Conservation (phyloP, 2,113 vertebrate genomes). For the Pelodiscus sinensis region DNA sequence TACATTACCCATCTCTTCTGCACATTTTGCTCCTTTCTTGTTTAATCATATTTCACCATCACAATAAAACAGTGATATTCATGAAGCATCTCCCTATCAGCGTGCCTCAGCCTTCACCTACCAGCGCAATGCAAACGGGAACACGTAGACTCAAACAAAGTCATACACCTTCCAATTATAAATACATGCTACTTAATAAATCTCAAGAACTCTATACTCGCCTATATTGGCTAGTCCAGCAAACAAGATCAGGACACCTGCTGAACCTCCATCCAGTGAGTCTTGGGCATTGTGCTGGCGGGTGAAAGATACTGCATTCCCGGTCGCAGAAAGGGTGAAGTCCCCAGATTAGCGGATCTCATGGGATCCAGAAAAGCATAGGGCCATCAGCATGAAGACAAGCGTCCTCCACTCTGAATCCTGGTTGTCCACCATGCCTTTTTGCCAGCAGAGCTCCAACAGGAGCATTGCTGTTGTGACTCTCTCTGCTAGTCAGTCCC, state of each 20-base stretch:
- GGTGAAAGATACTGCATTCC: not conserved
- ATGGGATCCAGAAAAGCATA: not conserved
- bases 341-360: not conserved
- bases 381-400: not conserved
- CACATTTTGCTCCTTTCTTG: not conserved
- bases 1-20: constrained; percentile 1
- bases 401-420: not conserved
- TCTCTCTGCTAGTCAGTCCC: not conserved
- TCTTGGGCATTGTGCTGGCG: not conserved
- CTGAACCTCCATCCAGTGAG: not conserved
- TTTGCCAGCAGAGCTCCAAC: not conserved
- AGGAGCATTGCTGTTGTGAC: not conserved
- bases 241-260: not conserved
- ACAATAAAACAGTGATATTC: constrained; percentile 43
- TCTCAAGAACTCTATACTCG: constrained; percentile 31
- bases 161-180: constrained; percentile 61
- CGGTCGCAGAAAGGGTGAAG: not conserved
- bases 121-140: constrained; percentile 44
- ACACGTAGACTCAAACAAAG: constrained; percentile 46
- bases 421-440: not conserved
- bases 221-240: constrained; percentile 7
- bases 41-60: constrained; percentile 49
- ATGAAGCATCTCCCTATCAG: constrained; percentile 60
- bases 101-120: constrained; percentile 49
- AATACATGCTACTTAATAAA: constrained; percentile 65